Evolutionary conservation across 2,113 vertebrate genomes (phyloP).

Genomic region (Maccullochella peelii): DNA sequence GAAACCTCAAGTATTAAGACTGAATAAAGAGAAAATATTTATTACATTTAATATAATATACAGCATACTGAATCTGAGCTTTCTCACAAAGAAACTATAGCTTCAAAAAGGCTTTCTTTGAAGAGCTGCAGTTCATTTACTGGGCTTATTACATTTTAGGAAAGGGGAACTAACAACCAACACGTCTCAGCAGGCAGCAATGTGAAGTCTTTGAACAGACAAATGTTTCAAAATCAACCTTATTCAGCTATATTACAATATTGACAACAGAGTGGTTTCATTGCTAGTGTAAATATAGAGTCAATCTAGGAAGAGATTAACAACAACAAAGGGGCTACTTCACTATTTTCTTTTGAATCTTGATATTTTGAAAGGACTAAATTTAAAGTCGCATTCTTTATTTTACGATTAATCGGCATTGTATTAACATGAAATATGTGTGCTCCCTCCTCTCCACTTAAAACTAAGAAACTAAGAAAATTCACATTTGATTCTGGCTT

Average conservation of each 20-base stretch:
- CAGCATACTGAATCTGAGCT: background rate
- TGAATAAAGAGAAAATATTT: constrained; percentile 8
- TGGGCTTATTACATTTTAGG: background rate
- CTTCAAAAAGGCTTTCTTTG: background rate
- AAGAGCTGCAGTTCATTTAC: background rate
- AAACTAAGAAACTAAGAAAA: background rate
- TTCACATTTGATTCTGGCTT: background rate
- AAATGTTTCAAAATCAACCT: background rate
- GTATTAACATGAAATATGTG: background rate
- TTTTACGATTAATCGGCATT: background rate
- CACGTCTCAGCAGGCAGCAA: background rate
- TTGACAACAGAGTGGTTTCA: background rate
- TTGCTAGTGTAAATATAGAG: background rate
- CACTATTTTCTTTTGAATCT: background rate
- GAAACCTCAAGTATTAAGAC: background rate
- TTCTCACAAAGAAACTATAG: background rate
- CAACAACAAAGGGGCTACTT: background rate
- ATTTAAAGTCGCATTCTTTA: background rate
- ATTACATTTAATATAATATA: too few species aligned
- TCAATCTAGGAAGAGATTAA: background rate
- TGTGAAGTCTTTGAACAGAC: background rate
- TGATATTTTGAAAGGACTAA: background rate
- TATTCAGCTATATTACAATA: background rate
- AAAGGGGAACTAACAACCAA: background rate
- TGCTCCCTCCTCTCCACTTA: background rate